A percentile compares a stretch with the other conserved stretches of the same genome.
Evolutionary conservation across 1,140 invertebrate genomes (phyloP).

Genomic region (Orussus abietinus): DNA sequence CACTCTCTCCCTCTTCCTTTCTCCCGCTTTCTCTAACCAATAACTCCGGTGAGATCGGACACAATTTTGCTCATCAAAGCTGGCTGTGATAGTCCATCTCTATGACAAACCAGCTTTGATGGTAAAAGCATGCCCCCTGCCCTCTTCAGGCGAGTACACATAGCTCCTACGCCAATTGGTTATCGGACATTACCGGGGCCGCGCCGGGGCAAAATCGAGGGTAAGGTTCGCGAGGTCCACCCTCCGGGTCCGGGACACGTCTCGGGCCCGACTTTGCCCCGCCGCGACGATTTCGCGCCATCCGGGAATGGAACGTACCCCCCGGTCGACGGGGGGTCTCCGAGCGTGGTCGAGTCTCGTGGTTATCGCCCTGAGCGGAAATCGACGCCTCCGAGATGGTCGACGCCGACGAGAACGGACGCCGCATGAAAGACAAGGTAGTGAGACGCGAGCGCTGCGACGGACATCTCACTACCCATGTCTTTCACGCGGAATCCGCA

Average conservation of each 20-base stretch:
- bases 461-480: constrained; percentile 94
- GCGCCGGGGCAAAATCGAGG: too few relatives aligned
- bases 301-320: too few relatives aligned
- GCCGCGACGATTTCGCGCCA: too few relatives aligned
- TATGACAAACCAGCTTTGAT: constrained; percentile 78
- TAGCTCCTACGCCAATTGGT: too few relatives aligned
- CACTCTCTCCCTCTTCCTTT: not conserved
- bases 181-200: too few relatives aligned
- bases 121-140: constrained; percentile 53
- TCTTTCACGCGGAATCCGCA: constrained; percentile 69
- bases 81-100: constrained; percentile 74
- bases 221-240: too few relatives aligned
- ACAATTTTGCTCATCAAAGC: constrained; percentile 75
- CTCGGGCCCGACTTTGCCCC: too few relatives aligned
- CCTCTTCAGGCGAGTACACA: constrained; percentile 3
- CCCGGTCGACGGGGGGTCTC: too few relatives aligned
- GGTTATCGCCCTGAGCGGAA: too few relatives aligned
- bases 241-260: too few relatives aligned
- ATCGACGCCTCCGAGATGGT: too few relatives aligned
- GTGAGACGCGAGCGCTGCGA: constrained; percentile 67
- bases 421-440: constrained; percentile 89
- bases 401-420: constrained; percentile 28
- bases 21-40: not conserved
- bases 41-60: constrained; percentile 33
- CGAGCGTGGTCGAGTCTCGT: too few relatives aligned